phyloP scores from a whole-genome alignment of 2,113 vertebrate genomes.

The Cnemophilus loriae region DNA sequence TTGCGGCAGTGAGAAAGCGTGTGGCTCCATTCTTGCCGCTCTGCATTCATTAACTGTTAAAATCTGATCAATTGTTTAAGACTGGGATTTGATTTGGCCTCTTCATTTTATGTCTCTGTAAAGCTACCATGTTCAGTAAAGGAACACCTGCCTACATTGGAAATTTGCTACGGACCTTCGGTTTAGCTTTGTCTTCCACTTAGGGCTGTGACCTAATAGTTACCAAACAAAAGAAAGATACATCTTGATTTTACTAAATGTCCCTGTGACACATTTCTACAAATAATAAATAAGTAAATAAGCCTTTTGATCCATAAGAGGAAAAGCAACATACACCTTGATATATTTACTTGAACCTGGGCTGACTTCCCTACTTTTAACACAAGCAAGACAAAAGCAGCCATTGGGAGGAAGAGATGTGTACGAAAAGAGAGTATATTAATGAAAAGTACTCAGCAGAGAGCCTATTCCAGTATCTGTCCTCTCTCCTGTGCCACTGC shows the following conservation, averaged over 20 bases:
- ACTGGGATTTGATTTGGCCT: not conserved
- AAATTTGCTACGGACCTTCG: accelerated
- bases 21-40: not conserved
- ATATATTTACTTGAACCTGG: not conserved
- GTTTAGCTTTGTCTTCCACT: not conserved
- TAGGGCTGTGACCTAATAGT: not conserved
- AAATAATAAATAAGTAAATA: not conserved
- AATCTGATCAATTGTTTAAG: not conserved
- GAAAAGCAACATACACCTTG: not conserved
- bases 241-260: not conserved
- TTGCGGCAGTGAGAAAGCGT: accelerated
- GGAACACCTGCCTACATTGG: not conserved
- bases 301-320: not conserved
- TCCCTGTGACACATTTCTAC: not conserved
- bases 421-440: slow-evolving; percentile 26
- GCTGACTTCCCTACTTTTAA: not conserved
- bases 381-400: slow-evolving; percentile 13
- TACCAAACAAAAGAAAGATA: not conserved
- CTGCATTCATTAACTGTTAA: not conserved
- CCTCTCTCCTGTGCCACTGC: not conserved
- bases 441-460: slow-evolving; percentile 6
- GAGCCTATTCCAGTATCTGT: slow-evolving; percentile 13
- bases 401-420: not conserved
- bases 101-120: not conserved
- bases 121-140: not conserved